phyloP scores from a whole-genome alignment of 2,797 vertebrate species.

The Megaceryle alcyon region DNA sequence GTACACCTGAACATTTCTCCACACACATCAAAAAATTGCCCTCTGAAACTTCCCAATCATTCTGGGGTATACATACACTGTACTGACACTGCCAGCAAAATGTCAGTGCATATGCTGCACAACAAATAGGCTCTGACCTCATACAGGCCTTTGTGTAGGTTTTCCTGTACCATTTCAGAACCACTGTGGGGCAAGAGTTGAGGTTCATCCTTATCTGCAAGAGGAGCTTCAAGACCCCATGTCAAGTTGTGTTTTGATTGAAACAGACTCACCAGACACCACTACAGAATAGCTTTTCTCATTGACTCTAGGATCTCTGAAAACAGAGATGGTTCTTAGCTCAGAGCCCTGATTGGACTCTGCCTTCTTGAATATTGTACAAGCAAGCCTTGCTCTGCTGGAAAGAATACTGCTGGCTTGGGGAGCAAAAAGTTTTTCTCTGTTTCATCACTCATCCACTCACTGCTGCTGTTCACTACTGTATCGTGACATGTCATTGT shows the following conservation, averaged over 20 bases:
- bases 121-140: background rate
- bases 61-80: background rate
- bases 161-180: background rate
- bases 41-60: background rate
- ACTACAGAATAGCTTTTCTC: background rate
- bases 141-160: rapidly evolving
- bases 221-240: background rate
- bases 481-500: rapidly evolving
- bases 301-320: background rate
- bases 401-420: background rate
- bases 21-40: background rate
- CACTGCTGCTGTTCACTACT: background rate
- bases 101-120: rapidly evolving
- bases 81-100: background rate
- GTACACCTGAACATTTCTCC: background rate
- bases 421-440: background rate
- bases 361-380: background rate
- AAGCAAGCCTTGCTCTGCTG: background rate
- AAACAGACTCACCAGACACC: background rate
- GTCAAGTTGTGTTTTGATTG: background rate
- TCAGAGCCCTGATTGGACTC: background rate
- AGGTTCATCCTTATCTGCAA: background rate
- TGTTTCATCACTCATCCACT: background rate
- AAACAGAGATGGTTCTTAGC: background rate
- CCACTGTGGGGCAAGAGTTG: background rate